These are phyloP conservation scores for Aromia moschata DNA, from an alignment of 2,888 invertebrate species.

Conservation along the genomic window DNA sequence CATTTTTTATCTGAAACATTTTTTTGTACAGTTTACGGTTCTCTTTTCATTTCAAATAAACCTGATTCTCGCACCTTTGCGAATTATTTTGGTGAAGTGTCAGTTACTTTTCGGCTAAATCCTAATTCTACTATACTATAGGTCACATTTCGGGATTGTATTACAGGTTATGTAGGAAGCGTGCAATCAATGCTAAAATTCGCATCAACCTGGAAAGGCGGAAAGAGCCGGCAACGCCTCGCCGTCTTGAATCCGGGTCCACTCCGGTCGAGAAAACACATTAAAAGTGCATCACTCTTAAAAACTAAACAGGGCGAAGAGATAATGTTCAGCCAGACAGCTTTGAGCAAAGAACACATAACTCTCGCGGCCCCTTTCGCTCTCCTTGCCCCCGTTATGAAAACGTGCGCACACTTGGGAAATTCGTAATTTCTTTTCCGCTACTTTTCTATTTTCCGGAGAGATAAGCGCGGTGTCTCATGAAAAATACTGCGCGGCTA, in stretches of 20 bases:
- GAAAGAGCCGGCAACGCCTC: too few relatives aligned
- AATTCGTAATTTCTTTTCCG: conserved; percentile 55
- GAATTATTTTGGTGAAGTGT: too few relatives aligned
- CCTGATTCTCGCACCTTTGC: too few relatives aligned
- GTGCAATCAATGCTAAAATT: too few relatives aligned
- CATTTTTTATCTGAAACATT: too few relatives aligned
- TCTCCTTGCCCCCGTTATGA: conserved; percentile 44
- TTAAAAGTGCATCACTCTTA: conserved; percentile 60
- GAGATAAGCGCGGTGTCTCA: conserved; percentile 50
- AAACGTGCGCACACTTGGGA: conserved; percentile 54
- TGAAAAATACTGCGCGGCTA: conserved; percentile 42
- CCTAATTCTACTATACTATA: too few relatives aligned
- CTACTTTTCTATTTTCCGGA: conserved; percentile 50
- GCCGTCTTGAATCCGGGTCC: conserved; percentile 7
- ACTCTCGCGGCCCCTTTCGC: conserved; percentile 48
- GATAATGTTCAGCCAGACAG: conserved; percentile 57
- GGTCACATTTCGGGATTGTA: too few relatives aligned
- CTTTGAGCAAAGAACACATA: conserved; percentile 54
- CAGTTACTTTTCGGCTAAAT: too few relatives aligned
- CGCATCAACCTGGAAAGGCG: too few relatives aligned
- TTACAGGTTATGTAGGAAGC: too few relatives aligned
- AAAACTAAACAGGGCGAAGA: conserved; percentile 60
- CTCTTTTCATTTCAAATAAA: too few relatives aligned
- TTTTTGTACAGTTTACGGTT: too few relatives aligned
- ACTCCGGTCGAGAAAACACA: conserved; percentile 47